Base-by-base conservation (phyloP, 2,888 invertebrate genomes). In the Athalia circularis region DNA sequence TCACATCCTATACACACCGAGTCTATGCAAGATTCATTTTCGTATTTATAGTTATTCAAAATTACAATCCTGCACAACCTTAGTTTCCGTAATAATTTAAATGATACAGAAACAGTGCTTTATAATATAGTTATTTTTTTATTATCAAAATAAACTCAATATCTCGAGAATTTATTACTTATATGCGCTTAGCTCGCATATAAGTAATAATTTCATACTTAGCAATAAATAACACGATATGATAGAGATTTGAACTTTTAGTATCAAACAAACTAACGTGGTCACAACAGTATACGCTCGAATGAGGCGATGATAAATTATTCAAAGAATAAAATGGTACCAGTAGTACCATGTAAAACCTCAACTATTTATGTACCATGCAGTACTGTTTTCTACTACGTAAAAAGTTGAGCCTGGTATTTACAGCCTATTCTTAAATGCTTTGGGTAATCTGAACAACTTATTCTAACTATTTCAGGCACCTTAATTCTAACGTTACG, bases 151-250 rank as follows among this genome's bases (percentile, higher is more conserved):
- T 72, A 61, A 45, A 72, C 15, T 45, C 5, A 29, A n/a, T 67
- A 72, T 47, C n/a, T 43, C 45, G 48, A 57, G 47, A 72, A 61
- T 5, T 59, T 59, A 72, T 72, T 59, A 61, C 72, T 59, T 59
- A 47, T 13, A 72, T 47, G 47, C 11, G 13, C 52, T 47, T 15
- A 43, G 7, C 15, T 29, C 2, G 45, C 8, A 5, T 15, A 68
- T 11, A 59, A 72, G 72, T 47, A 45, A 72, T 72, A 72, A 59
- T 72, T 7, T 15, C 59, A 9, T 15, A 59, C 9, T 47, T 72
- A 72, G 59, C 13, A 72, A 72, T 72, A 72, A 72, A 72, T 57
- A 72, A 72, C 61, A 72, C 45, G 45, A 72, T 72, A 59, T 13
- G 29, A 68, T 68, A 29, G 68, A 68, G 54, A 68, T 72, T 72